Percentiles rank a stretch among this genome's conserved stretches.
These are phyloP conservation scores for Columba janthina DNA, from an alignment of 2,113 vertebrate species.

Conservation along the genomic window DNA sequence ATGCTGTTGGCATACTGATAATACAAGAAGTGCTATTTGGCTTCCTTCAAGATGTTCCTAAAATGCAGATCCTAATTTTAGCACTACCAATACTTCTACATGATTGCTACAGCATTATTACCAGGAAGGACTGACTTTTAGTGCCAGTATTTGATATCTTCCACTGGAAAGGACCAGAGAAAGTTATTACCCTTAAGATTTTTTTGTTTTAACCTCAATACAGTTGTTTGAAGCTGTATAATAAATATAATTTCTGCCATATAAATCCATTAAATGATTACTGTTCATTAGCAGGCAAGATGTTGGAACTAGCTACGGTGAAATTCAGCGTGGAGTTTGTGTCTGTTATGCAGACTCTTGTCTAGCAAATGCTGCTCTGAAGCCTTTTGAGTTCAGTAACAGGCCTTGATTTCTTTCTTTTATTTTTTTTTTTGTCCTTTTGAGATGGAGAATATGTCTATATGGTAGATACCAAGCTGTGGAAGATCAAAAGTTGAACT, in stretches of 20 bases:
- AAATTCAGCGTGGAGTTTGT: slow-evolving; percentile 18
- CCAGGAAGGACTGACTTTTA: background rate
- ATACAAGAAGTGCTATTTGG: background rate
- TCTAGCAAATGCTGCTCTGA: slow-evolving; percentile 28
- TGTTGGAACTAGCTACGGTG: slow-evolving; percentile 32
- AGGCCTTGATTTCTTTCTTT: background rate
- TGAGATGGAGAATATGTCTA: background rate
- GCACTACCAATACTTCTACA: background rate
- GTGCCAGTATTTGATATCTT: background rate
- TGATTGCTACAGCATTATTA: background rate
- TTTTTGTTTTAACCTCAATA: background rate
- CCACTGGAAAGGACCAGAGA: background rate
- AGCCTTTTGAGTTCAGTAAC: slow-evolving; percentile 22
- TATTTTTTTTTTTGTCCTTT: background rate
- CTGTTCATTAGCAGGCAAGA: slow-evolving; percentile 50
- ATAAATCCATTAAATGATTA: background rate
- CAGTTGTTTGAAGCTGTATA: background rate
- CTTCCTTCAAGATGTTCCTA: background rate
- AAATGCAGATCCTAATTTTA: background rate
- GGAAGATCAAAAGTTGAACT: slow-evolving; percentile 50
- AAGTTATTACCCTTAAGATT: background rate
- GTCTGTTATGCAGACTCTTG: background rate
- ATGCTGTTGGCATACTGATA: background rate
- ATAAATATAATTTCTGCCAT: background rate
- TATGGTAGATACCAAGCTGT: slow-evolving; percentile 58